phyloP scores from a whole-genome alignment of 2,888 invertebrate species.

The Chrysodeixis includens region DNA sequence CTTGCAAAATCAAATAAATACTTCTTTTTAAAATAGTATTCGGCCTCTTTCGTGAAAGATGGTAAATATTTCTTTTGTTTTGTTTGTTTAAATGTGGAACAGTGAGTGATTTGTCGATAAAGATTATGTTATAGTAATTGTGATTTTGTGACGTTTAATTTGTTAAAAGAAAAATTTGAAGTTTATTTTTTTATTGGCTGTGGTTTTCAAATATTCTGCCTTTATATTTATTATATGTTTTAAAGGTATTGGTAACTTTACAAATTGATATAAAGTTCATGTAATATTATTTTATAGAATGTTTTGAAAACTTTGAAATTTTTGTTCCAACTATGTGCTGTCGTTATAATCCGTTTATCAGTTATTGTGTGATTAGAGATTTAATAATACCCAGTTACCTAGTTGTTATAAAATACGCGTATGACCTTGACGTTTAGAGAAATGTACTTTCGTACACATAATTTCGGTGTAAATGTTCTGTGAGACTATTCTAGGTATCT shows the following conservation, averaged over 20 bases:
- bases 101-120: constrained; percentile 3
- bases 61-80: constrained; percentile 69
- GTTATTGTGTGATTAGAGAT: neutral
- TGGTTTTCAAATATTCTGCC: neutral
- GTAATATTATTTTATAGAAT: too few relatives aligned
- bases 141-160: neutral
- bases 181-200: neutral
- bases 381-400: neutral
- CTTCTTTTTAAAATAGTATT: constrained; percentile 40
- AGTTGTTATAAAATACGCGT: neutral
- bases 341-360: neutral
- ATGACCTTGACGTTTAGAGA: neutral
- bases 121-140: neutral
- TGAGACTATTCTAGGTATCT: too few relatives aligned
- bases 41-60: constrained; percentile 62
- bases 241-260: too few relatives aligned
- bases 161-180: neutral
- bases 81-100: constrained; percentile 13
- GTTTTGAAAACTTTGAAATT: too few relatives aligned
- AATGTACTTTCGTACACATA: neutral
- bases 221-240: neutral
- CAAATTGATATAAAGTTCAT: too few relatives aligned
- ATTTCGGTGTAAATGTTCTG: too few relatives aligned
- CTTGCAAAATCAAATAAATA: constrained; percentile 13
- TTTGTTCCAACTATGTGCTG: neutral